Percentiles rank a stretch among this genome's conserved stretches.
Conservation (phyloP, 2,113 vertebrate genomes). For the Etheostoma cragini region DNA sequence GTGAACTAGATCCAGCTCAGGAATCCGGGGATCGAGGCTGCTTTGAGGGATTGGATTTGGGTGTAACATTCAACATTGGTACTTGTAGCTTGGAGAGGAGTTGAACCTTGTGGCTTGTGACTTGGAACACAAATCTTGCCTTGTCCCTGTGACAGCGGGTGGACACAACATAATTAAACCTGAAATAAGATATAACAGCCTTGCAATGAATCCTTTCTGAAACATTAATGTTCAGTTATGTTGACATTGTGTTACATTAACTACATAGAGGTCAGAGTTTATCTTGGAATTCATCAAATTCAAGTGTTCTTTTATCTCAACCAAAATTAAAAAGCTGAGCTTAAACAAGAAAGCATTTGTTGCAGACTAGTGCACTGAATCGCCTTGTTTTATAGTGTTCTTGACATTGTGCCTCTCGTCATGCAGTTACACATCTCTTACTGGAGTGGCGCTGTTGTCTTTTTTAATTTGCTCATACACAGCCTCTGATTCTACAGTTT, state of each 20-base stretch:
- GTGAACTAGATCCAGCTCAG: conserved; percentile 7
- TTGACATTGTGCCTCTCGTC: background rate
- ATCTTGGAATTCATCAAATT: background rate
- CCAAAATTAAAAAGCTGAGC: background rate
- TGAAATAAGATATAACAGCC: background rate
- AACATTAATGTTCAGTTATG: background rate
- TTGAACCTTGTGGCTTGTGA: background rate
- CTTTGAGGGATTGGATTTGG: conserved; percentile 5
- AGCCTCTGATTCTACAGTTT: background rate
- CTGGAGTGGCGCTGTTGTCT: background rate
- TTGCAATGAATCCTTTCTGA: background rate
- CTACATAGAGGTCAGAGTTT: background rate
- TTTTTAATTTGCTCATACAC: background rate
- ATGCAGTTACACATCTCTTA: background rate
- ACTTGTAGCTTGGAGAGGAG: conserved; percentile 1
- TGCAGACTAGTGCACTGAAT: background rate
- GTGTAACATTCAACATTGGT: background rate
- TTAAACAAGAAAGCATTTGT: too few relatives aligned
- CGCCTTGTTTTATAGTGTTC: background rate
- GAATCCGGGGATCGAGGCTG: background rate
- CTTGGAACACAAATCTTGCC: background rate
- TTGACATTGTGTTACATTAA: background rate
- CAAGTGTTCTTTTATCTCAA: background rate
- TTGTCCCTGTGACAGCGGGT: background rate
- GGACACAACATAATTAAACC: background rate